Conservation (phyloP, 2,113 vertebrate genomes). For the Actenoides lindsayi region DNA sequence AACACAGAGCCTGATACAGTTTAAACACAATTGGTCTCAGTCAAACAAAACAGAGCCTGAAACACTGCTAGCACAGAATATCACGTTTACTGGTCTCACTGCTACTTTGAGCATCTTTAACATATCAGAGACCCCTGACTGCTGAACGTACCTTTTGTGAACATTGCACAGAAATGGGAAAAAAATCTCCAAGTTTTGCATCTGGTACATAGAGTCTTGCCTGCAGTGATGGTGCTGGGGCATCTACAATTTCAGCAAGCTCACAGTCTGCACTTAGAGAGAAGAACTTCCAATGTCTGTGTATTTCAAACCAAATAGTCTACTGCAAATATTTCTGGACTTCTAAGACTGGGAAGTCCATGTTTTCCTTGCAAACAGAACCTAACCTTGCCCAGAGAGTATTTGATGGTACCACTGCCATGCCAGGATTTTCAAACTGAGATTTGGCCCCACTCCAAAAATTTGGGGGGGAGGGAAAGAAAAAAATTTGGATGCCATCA, state of each 20-base stretch:
- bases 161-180: neutral
- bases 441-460: constrained; percentile 40
- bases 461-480: neutral
- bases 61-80: neutral
- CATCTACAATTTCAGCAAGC: neutral
- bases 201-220: neutral
- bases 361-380: neutral
- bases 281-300: neutral
- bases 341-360: neutral
- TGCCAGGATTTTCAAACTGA: neutral
- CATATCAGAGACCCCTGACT: neutral
- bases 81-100: neutral
- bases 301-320: neutral
- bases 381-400: neutral
- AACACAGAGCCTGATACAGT: neutral
- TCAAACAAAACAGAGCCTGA: neutral
- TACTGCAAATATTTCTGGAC: neutral
- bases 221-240: neutral
- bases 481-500: constrained; percentile 29
- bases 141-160: neutral
- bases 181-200: neutral
- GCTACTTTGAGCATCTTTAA: neutral
- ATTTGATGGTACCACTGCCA: neutral
- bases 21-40: neutral
- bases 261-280: neutral